Conservation (phyloP, 2,797 vertebrate genomes). For the Aeoliscus strigatus region DNA sequence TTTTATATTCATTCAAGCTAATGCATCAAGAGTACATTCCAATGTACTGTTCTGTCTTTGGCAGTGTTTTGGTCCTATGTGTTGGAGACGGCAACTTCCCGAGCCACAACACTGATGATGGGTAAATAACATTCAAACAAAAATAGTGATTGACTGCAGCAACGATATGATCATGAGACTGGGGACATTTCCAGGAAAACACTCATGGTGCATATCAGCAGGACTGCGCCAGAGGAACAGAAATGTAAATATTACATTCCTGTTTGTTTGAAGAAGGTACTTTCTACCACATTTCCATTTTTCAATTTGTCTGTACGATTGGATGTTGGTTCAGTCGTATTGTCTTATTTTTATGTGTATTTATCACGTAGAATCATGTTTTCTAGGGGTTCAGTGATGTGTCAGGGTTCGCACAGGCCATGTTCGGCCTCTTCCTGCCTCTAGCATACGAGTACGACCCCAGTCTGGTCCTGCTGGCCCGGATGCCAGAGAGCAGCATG, state of each 20-base stretch:
- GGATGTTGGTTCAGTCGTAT: neutral
- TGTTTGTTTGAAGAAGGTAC: slow-evolving; percentile 68
- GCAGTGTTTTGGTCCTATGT: slow-evolving; percentile 70
- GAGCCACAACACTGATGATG: slow-evolving; percentile 31
- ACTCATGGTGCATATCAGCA: slow-evolving; percentile 66
- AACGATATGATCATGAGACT: neutral
- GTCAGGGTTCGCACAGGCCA: slow-evolving; percentile 57
- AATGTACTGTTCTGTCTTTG: neutral
- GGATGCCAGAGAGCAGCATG: slow-evolving; percentile 25
- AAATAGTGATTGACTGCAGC: too few species aligned
- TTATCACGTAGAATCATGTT: too few species aligned
- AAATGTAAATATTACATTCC: slow-evolving; percentile 51
- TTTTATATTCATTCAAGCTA: too few species aligned
- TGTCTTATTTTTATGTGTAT: too few species aligned
- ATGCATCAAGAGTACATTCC: too few species aligned
- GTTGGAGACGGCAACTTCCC: slow-evolving; percentile 55
- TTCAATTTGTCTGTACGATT: too few species aligned
- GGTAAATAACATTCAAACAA: slow-evolving; percentile 49
- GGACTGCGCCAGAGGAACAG: slow-evolving; percentile 26
- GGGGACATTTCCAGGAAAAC: slow-evolving; percentile 50
- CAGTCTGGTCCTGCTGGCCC: slow-evolving; percentile 61
- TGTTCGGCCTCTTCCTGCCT: slow-evolving; percentile 67
- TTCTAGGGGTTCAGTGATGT: slow-evolving; percentile 54
- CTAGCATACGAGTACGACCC: slow-evolving; percentile 73
- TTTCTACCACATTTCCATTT: too few species aligned